Evolutionary conservation across 2,113 vertebrate species (phyloP).

Genomic region (Athene cunicularia): DNA sequence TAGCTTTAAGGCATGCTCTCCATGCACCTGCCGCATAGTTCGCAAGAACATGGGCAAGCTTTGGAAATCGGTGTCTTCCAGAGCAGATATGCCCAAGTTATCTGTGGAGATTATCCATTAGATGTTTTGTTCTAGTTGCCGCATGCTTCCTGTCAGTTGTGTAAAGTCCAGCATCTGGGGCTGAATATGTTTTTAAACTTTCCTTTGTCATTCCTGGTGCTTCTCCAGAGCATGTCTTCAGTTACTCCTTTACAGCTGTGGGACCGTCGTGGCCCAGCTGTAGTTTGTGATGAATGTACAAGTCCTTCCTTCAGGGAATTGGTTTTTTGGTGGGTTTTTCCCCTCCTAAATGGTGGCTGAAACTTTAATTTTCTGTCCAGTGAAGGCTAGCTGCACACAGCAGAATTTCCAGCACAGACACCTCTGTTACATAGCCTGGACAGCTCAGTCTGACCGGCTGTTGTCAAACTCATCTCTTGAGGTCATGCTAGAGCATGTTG

Average conservation of each 20-base stretch:
- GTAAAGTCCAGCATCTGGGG: not conserved
- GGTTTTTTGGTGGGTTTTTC: fast-evolving
- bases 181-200: not conserved
- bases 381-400: not conserved
- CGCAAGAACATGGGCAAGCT: not conserved
- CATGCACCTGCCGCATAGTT: not conserved
- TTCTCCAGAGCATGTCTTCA: not conserved
- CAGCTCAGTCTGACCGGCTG: not conserved
- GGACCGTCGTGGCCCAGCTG: not conserved
- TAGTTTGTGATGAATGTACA: not conserved
- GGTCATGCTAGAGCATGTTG: not conserved
- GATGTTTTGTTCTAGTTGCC: not conserved
- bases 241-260: not conserved
- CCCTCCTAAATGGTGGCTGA: not conserved
- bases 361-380: not conserved
- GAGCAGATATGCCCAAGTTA: no score
- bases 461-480: not conserved
- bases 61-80: not conserved
- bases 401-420: not conserved
- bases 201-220: not conserved
- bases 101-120: not conserved
- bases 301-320: not conserved
- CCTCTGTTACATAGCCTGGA: not conserved
- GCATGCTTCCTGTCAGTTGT: not conserved
- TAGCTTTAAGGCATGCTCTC: not conserved